Evolutionary conservation across 2,797 vertebrate species (phyloP), one percentile per base, ranked within the genome.

Genomic region (Chelon auratus): DNA sequence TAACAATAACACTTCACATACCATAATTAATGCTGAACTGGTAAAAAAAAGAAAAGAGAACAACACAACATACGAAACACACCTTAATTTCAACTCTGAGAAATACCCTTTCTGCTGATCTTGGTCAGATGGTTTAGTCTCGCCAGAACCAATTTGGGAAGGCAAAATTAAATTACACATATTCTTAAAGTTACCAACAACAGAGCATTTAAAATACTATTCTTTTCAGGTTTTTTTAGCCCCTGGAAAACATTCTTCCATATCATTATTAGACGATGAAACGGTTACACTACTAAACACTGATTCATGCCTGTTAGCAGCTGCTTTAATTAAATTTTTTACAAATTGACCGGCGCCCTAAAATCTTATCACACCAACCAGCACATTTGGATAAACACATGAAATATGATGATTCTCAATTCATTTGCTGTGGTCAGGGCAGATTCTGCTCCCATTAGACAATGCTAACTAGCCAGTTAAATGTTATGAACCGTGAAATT

Each of bases 401-500:
- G n/a, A 76, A 58, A 79, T 69, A 48, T 58, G 60, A 74, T 65
- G 13, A 68, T 76, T 81, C 37, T 64, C 54, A 70, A 74, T 78
- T 75, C 9, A 73, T 79, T 83, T 57, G 60, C 70, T 56, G 63
- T 55, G 69, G 62, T 72, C 69, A 47, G 75, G 72, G 72, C 58
- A 83, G 57, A 62, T 81, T 82, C 68, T 42, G 68, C 71, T 81
- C 55, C 56, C 68, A 68, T 87, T 58, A 76, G 55, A 76, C 75
- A 62, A 73, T 66, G 61, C 85, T 74, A 74, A 85, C 43, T 77
- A 57, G 77, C 70, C 54, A 54, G 72, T 87, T 77, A 81, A 40
- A 72, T 51, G 73, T 85, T 79, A 77, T 51, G 67, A 86, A 85
- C 69, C 83, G 53, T 85, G 81, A 87, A 86, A 88, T 86, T 40